Evolutionary conservation across 1,140 invertebrate genomes (phyloP).

Genomic region (Antheraea pernyi): DNA sequence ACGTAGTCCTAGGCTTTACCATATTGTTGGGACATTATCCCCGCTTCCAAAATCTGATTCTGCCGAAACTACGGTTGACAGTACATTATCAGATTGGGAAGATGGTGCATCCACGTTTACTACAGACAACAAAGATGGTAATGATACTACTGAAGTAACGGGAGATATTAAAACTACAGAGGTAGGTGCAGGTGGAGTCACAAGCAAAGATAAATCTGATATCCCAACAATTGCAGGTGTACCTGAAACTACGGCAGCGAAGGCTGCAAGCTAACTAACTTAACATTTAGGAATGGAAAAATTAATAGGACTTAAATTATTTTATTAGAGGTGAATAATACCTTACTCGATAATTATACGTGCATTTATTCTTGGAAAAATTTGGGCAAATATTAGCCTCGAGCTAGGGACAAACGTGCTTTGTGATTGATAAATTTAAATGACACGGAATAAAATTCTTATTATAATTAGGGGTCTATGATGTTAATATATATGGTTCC

Average conservation of each 20-base stretch:
- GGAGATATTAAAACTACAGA: background rate
- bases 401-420: no score
- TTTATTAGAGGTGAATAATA: no score
- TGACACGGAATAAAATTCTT: no score
- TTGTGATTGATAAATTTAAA: no score
- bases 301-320: background rate
- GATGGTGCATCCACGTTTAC: background rate
- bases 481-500: no score
- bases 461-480: no score
- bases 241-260: background rate
- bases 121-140: background rate
- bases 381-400: no score
- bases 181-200: background rate
- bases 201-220: background rate
- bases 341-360: no score
- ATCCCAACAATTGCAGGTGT: background rate
- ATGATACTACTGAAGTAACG: background rate
- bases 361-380: no score
- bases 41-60: conserved; percentile 19
- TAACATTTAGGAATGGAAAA: background rate
- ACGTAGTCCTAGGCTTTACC: conserved; percentile 42
- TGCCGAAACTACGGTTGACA: background rate
- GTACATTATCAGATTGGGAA: background rate
- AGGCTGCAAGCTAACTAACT: background rate
- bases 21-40: conserved; percentile 52